Conservation (phyloP, 2,113 vertebrate species). For the Bettongia penicillata region DNA sequence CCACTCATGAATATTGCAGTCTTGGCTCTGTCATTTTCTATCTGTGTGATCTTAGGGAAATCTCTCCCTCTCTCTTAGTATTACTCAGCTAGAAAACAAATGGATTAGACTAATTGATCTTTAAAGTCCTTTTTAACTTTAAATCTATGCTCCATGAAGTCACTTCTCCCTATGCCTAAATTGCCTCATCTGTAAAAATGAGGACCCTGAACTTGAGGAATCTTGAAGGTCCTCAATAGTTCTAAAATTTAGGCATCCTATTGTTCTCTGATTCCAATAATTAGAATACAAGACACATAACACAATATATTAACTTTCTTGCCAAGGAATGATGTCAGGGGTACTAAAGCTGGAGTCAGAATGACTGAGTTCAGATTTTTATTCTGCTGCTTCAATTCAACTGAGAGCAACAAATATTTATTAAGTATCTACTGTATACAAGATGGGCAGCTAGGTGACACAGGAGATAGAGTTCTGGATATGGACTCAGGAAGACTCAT, state of each 20-base stretch:
- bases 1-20: neutral
- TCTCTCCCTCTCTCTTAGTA: neutral
- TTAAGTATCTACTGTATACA: neutral
- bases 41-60: neutral
- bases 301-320: neutral
- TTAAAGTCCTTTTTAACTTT: neutral
- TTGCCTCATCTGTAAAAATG: neutral
- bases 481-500: neutral
- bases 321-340: neutral
- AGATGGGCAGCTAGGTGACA: neutral
- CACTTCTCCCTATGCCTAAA: neutral
- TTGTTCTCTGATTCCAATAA: neutral
- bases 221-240: neutral
- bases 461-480: neutral
- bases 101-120: neutral
- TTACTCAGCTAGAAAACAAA: neutral
- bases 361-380: neutral
- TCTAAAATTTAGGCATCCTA: neutral
- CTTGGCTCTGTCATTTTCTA: neutral
- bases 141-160: neutral
- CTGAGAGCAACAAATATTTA: neutral
- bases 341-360: neutral
- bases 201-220: neutral
- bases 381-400: neutral
- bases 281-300: neutral